These are phyloP conservation scores for Sycophila sp. DNA, from an alignment of 1,140 invertebrate genomes.

Conservation along the genomic window DNA sequence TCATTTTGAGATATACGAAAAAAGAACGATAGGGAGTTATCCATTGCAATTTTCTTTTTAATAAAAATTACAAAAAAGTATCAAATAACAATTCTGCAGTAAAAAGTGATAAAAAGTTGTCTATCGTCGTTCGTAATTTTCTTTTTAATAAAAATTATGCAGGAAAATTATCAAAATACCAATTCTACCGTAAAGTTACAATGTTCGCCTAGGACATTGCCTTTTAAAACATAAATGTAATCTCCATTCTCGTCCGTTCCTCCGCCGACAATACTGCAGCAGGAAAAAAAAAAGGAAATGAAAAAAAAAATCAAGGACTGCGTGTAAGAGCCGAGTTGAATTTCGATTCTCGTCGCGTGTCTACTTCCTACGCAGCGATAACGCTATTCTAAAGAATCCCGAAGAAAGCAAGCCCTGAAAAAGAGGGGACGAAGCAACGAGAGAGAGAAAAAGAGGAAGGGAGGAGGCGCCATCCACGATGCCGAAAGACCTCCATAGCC, in stretches of 20 bases:
- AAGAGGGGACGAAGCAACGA: neutral
- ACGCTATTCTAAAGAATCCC: slow-evolving; percentile 39
- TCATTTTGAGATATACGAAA: no score
- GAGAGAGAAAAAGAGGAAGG: neutral
- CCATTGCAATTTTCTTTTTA: no score
- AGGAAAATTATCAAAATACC: neutral
- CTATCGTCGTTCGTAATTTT: neutral
- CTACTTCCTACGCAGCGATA: slow-evolving; percentile 41
- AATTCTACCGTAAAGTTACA: neutral
- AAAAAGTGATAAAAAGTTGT: neutral
- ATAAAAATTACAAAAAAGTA: no score
- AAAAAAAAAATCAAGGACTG: neutral
- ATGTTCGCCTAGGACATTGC: neutral
- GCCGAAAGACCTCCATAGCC: neutral
- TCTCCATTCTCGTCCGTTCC: neutral
- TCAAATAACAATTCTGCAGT: neutral
- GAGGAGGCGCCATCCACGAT: neutral
- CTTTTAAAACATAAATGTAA: neutral
- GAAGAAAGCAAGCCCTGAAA: neutral
- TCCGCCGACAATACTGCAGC: neutral
- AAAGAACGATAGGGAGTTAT: no score
- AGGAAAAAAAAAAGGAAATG: neutral
- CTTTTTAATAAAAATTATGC: neutral
- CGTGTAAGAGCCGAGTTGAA: slow-evolving; percentile 33
- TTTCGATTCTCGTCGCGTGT: slow-evolving; percentile 46